phyloP scores from a whole-genome alignment of 2,888 invertebrate genomes.

The Hanleya hanleyi region DNA sequence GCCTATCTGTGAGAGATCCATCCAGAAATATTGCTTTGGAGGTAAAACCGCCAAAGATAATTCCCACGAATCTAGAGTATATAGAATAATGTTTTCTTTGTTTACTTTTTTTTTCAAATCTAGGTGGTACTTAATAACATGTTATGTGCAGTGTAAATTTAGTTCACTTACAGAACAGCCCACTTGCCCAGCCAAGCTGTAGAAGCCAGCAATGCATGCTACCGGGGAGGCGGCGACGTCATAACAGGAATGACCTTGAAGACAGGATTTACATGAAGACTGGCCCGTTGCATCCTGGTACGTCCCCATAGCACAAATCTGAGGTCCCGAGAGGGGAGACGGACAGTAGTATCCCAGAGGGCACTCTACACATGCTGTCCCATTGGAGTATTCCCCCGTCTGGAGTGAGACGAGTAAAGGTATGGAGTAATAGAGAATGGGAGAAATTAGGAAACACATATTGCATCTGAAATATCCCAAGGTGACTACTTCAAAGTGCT shows the following conservation, averaged over 20 bases:
- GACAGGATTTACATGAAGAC: conserved; percentile 62
- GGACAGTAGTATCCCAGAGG: conserved; percentile 63
- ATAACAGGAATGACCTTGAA: conserved; percentile 57
- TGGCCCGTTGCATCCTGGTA: conserved; percentile 63
- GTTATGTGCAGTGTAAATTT: no score
- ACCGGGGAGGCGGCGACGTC: conserved; percentile 45
- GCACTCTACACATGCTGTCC: conserved; percentile 57
- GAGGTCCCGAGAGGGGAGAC: conserved; percentile 50
- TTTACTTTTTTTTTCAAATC: neutral
- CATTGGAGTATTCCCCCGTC: conserved; percentile 65
- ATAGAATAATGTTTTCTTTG: neutral
- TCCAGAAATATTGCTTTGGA: no score
- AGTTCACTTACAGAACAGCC: conserved; percentile 54
- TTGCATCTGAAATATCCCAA: no score
- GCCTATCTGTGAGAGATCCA: no score
- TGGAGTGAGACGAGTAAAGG: no score
- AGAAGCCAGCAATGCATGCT: conserved; percentile 60
- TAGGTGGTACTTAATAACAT: neutral
- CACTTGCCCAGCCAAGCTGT: conserved; percentile 56
- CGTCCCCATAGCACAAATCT: conserved; percentile 58
- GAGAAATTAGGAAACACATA: no score
- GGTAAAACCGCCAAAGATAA: neutral
- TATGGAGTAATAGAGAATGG: no score
- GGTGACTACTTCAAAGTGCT: no score
- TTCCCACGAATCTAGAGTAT: neutral